These are phyloP conservation scores for Synchiropus splendidus DNA, from an alignment of 2,113 vertebrate species.

Conservation along the genomic window DNA sequence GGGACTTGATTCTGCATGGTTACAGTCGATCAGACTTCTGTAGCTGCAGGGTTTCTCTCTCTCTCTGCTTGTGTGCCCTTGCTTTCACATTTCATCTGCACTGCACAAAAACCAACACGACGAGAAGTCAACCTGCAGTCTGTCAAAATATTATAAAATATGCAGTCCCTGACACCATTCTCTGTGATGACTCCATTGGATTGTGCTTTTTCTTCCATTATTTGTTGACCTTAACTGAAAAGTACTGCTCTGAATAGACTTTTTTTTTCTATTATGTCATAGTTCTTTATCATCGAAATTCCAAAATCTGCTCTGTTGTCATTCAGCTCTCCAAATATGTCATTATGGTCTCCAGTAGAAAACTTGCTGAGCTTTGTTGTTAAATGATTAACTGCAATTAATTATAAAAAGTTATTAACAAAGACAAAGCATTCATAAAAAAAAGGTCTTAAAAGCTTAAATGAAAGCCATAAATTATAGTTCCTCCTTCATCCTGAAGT, in stretches of 20 bases:
- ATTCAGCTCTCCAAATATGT: too few relatives aligned
- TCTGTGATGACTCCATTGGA: conserved; percentile 7
- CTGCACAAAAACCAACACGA: neutral
- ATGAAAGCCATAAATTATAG: too few relatives aligned
- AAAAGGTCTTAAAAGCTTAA: too few relatives aligned
- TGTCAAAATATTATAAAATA: conserved; percentile 35
- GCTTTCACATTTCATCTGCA: conserved; percentile 7
- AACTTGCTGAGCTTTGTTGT: too few relatives aligned
- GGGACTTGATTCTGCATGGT: conserved; percentile 12
- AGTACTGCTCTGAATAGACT: conserved; percentile 28
- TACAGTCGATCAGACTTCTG: conserved; percentile 4
- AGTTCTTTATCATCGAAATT: too few relatives aligned
- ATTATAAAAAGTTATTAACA: too few relatives aligned
- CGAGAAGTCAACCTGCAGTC: neutral
- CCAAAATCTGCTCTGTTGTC: neutral
- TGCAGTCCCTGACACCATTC: conserved; percentile 8
- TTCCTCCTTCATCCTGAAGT: too few relatives aligned
- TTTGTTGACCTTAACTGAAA: conserved; percentile 38
- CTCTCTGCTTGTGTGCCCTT: conserved; percentile 7
- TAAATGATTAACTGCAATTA: too few relatives aligned
- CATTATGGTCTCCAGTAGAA: too few relatives aligned
- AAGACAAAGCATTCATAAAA: too few relatives aligned
- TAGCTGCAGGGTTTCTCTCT: conserved; percentile 14
- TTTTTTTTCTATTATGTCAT: conserved; percentile 26
- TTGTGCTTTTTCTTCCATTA: conserved; percentile 16